These are phyloP conservation scores for Allobates femoralis DNA, from an alignment of 2,797 vertebrate species.

Conservation along the genomic window DNA sequence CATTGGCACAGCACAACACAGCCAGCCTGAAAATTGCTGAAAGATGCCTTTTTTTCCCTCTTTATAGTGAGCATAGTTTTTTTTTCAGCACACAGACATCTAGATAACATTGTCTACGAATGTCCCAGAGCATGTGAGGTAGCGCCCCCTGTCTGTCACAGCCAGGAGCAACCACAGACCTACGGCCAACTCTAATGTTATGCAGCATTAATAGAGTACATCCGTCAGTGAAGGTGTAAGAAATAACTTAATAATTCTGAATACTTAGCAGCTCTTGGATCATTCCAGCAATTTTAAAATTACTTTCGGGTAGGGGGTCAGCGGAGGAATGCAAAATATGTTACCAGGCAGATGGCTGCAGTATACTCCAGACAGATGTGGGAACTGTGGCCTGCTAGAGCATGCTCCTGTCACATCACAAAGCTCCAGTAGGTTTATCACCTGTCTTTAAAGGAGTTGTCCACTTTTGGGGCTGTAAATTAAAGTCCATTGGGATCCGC, in stretches of 20 bases:
- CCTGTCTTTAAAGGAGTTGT: too few species aligned
- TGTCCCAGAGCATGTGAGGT: neutral
- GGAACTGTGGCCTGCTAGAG: neutral
- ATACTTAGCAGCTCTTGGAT: neutral
- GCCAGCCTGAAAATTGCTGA: slow-evolving; percentile 42
- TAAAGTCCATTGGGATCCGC: too few species aligned
- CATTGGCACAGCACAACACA: slow-evolving; percentile 40
- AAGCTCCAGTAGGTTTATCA: neutral
- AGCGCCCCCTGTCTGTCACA: neutral
- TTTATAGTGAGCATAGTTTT: slow-evolving; percentile 12
- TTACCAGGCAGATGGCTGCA: neutral
- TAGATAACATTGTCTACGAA: slow-evolving; percentile 45
- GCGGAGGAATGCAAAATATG: neutral
- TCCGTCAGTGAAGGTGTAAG: neutral
- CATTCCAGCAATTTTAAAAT: neutral
- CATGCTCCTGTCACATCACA: neutral
- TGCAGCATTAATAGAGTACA: neutral
- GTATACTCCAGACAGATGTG: neutral
- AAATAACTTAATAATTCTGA: neutral
- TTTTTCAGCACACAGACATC: slow-evolving; percentile 18
- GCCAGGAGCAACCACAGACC: too few species aligned
- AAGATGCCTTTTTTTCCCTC: slow-evolving; percentile 35
- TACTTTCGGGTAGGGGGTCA: neutral
- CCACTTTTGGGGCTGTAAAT: too few species aligned
- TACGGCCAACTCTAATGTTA: neutral